Percentiles rank a stretch among this genome's conserved stretches.
Conservation (phyloP, 2,888 invertebrate genomes). For the Tanypteryx hageni region DNA sequence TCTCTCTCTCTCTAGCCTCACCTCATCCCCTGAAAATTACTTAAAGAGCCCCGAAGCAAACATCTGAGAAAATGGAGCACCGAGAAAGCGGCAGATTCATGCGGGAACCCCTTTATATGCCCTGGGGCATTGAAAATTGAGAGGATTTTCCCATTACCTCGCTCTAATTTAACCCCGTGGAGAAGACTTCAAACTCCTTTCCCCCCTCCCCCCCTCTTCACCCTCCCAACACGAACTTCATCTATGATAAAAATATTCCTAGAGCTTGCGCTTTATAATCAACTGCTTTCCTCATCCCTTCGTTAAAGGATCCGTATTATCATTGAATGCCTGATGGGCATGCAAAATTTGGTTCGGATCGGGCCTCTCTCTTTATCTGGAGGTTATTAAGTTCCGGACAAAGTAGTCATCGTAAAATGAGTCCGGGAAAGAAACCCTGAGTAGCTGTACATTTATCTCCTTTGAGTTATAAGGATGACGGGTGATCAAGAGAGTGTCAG, state of each 20-base stretch:
- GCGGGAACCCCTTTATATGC: not conserved
- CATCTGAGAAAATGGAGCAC: not conserved
- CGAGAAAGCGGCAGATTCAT: not conserved
- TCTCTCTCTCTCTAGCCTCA: not conserved
- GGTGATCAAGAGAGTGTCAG: not conserved
- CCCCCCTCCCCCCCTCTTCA: not conserved
- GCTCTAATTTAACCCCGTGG: not conserved
- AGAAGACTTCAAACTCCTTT: not conserved
- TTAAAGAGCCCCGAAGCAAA: not conserved
- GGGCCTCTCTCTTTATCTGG: not conserved
- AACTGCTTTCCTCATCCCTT: not conserved
- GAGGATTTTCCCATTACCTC: constrained; percentile 14
- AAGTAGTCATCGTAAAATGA: not conserved
- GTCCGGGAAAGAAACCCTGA: not conserved
- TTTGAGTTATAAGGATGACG: not conserved
- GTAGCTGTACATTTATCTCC: not conserved
- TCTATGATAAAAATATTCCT: not conserved
- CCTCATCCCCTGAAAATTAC: not conserved
- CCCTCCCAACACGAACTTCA: not conserved
- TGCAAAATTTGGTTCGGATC: not conserved
- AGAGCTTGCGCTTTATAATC: not conserved
- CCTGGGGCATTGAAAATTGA: constrained; percentile 20
- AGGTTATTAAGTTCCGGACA: constrained; percentile 10
- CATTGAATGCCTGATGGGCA: not conserved
- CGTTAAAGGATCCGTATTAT: not conserved